Percentiles rank a stretch among this genome's conserved stretches.
These are phyloP conservation scores for Tortricodes alternella DNA, from an alignment of 2,888 invertebrate species.

Conservation along the genomic window DNA sequence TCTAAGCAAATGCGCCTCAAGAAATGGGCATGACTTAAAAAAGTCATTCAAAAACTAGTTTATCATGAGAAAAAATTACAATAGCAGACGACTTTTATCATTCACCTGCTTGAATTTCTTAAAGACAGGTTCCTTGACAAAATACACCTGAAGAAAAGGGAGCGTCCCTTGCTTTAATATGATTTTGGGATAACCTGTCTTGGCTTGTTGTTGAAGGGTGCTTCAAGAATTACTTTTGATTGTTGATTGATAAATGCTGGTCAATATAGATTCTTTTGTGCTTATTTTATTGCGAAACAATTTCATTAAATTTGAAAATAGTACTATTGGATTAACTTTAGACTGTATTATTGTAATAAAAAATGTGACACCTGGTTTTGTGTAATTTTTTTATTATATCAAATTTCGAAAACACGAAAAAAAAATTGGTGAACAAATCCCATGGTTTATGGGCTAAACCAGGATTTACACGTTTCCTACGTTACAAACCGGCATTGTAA, in stretches of 20 bases:
- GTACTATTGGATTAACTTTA: no score
- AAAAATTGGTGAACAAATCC: no score
- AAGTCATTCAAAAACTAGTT: conserved; percentile 18
- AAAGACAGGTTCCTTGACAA: conserved; percentile 11
- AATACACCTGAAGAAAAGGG: conserved; percentile 10
- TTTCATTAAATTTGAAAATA: no score
- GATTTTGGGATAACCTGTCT: not conserved
- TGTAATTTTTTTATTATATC: no score
- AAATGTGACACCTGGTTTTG: no score
- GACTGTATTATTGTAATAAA: no score
- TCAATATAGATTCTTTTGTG: no score
- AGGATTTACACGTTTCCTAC: no score
- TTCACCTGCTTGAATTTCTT: conserved; percentile 19
- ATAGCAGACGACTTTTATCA: not conserved
- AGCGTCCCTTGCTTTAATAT: not conserved
- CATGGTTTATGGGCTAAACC: no score
- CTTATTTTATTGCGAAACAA: no score
- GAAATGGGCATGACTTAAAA: not conserved
- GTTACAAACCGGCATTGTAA: no score
- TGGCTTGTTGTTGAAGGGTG: not conserved
- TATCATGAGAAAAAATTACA: conserved; percentile 24
- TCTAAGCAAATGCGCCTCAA: not conserved
- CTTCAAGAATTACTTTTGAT: not conserved
- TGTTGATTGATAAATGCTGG: not conserved
- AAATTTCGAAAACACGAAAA: no score